Conservation (phyloP, 2,888 invertebrate species). For the Euplexia lucipara region DNA sequence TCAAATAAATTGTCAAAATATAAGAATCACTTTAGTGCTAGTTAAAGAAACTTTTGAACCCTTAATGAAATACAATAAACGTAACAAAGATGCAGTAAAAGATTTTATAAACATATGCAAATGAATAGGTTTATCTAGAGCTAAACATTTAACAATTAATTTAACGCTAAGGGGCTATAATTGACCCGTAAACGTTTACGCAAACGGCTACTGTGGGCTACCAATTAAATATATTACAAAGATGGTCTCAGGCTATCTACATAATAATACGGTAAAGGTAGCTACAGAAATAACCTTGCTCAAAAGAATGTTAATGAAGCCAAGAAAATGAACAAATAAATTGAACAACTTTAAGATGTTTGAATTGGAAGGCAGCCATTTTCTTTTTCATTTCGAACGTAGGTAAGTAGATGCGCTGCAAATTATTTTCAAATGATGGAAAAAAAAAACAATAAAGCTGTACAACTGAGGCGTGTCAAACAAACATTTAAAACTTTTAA, state of each 20-base stretch:
- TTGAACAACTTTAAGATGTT: conserved; percentile 1
- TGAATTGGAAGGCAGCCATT: conserved; percentile 7
- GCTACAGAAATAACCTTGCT: conserved; percentile 14
- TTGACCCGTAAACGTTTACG: conserved; percentile 26
- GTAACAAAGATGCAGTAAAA: no score
- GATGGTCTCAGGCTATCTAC: conserved; percentile 8
- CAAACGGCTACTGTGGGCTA: conserved; percentile 12
- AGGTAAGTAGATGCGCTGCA: no score
- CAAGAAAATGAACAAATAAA: conserved; percentile 19
- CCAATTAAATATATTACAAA: conserved; percentile 26
- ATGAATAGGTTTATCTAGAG: no score
- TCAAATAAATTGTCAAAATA: no score
- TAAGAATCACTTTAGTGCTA: no score
- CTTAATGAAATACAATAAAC: no score
- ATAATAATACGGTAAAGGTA: conserved; percentile 27
- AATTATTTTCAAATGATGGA: background rate
- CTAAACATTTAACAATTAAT: no score
- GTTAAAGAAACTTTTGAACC: no score
- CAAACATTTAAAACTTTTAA: background rate
- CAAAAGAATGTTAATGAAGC: conserved; percentile 5
- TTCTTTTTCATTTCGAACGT: conserved; percentile 8
- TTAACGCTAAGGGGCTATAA: conserved; percentile 13
- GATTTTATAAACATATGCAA: no score
- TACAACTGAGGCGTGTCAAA: background rate
- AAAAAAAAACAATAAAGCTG: background rate